Evolutionary conservation across 2,113 vertebrate species (phyloP), one percentile per base, ranked within the genome.

Genomic region (Pipra filicauda): DNA sequence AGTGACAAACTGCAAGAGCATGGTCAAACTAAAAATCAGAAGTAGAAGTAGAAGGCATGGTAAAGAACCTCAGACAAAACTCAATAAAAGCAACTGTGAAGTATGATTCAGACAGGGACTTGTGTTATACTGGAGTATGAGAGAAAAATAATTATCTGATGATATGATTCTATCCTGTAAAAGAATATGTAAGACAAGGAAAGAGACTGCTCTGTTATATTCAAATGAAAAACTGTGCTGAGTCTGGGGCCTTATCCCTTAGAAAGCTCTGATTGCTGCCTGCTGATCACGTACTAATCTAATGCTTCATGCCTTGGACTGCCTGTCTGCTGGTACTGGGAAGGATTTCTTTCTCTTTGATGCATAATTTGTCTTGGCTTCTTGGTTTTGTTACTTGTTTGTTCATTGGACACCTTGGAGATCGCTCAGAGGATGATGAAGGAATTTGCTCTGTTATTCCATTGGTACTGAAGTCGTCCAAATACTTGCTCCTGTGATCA

Each of bases 201-300:
- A 81, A 64, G 52, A 78, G 16, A 33, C 15, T 28, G 57, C 43
- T 67, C 16, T 67, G 16, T 52, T 67, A 44, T 24, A 79, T 37
- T 89, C 5, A 66, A 35, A 83, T 0, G 2, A 90, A 94, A 76
- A 76, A 7, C 49, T 18, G 23, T 35, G 30, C 46, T 26, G 24
- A 85, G 43, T 74, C 71, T 83, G 43, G 37, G 44, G 14, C 46
- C 39, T 46, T 65, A 44, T 3, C 22, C 58, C 59, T 83, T 20
- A 80, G 88, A 85, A 83, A 92, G 41, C 10, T 54, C 73, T 88
- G 67, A 79, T 4, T 83, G 86, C 67, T 91, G 75, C 62, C 75
- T 65, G 27, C 49, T 79, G 54, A 80, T 66, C 72, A 54, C 6
- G 8, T 44, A 83, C 73, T 91, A 75, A 83, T 28, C 21, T 58